A percentile compares a stretch with the other conserved stretches of the same genome.
These are phyloP conservation scores for Trachythela sp. DNA, from an alignment of 64 coral and sea anemone genomes.

Conservation along the genomic window DNA sequence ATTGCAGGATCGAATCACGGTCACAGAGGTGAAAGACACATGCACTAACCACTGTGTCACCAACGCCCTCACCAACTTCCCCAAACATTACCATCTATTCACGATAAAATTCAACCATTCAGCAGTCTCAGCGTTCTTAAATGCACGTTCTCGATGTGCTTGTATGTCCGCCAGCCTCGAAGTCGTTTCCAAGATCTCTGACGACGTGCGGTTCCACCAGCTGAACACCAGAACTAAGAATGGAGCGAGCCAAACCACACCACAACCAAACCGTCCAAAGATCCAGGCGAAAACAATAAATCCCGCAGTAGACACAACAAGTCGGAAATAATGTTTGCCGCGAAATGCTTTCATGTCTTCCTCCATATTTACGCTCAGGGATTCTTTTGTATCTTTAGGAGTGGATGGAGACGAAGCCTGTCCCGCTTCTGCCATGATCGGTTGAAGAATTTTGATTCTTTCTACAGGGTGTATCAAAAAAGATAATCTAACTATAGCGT, in stretches of 20 bases:
- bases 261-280: neutral
- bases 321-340: neutral
- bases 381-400: neutral
- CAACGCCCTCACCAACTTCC: neutral
- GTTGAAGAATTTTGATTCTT: neutral
- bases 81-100: constrained; percentile 56
- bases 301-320: neutral
- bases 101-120: constrained; percentile 71
- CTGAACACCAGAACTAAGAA: neutral
- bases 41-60: no score
- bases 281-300: neutral
- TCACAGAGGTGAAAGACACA: no score
- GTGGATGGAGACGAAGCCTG: neutral
- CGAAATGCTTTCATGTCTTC: neutral
- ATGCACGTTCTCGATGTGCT: constrained; percentile 31
- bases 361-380: neutral
- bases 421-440: neutral
- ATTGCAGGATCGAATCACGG: no score
- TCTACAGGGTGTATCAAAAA: no score
- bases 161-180: constrained; percentile 34
- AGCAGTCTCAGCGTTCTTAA: constrained; percentile 50
- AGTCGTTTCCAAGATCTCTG: neutral
- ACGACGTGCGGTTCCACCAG: neutral
- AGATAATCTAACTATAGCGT: no score
- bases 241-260: neutral